Conservation (phyloP, 2,888 invertebrate species). For the Incurvaria masculella region DNA sequence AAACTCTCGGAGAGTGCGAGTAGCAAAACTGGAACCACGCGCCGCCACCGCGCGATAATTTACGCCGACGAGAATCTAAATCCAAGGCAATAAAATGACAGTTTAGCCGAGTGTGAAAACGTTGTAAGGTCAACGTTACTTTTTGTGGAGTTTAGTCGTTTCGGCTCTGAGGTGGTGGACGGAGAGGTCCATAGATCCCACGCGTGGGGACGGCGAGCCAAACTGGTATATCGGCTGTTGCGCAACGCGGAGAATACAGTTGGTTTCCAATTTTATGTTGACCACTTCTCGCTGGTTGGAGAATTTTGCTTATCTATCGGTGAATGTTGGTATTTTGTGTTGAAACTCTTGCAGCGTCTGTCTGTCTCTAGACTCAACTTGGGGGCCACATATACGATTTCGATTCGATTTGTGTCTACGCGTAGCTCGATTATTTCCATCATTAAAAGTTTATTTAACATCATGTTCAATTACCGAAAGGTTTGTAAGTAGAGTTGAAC, state of each 20-base stretch:
- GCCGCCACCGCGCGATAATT: constrained; percentile 34
- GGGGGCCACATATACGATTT: no score
- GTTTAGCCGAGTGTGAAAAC: constrained; percentile 29
- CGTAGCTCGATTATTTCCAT: no score
- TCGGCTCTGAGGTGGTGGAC: not conserved
- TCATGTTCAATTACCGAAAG: no score
- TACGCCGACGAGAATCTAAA: constrained; percentile 46
- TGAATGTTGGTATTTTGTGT: no score
- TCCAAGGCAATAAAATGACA: constrained; percentile 40
- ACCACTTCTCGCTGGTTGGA: constrained; percentile 28
- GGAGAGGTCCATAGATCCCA: constrained; percentile 35
- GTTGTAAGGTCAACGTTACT: constrained; percentile 22
- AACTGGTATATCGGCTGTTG: constrained; percentile 48
- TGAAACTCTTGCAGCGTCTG: no score
- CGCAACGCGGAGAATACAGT: constrained; percentile 50
- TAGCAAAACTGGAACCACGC: constrained; percentile 26
- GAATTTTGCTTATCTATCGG: no score
- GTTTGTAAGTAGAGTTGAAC: no score
- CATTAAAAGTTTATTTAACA: no score
- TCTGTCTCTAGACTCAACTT: no score
- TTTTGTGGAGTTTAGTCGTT: not conserved
- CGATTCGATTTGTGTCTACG: no score
- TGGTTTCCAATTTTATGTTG: constrained; percentile 58
- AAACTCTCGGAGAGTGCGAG: not conserved
- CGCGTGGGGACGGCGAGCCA: constrained; percentile 33